Percentiles rank a stretch among this genome's conserved stretches.
These are phyloP conservation scores for Rhopalosiphum maidis DNA, from an alignment of 1,140 invertebrate species.

Conservation along the genomic window DNA sequence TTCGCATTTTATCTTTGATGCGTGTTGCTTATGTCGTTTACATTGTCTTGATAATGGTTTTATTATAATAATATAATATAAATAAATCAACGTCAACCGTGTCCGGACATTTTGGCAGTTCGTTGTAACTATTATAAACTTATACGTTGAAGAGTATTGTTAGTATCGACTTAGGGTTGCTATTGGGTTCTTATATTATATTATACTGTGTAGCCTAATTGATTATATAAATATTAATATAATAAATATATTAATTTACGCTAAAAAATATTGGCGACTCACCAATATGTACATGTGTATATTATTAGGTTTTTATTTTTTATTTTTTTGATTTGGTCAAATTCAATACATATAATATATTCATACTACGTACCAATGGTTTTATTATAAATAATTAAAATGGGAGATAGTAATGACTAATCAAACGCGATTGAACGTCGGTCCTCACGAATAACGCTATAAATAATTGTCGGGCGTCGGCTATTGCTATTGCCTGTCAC, in stretches of 20 bases:
- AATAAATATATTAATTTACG: not conserved
- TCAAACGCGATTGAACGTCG: not conserved
- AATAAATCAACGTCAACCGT: not conserved
- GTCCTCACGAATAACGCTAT: not conserved
- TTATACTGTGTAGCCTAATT: not conserved
- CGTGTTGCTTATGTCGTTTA: not conserved
- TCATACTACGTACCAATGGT: not conserved
- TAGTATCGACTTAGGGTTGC: not conserved
- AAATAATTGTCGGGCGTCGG: not conserved
- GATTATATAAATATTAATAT: too few relatives aligned
- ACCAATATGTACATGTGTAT: not conserved
- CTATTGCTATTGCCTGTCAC: too few relatives aligned
- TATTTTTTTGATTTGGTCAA: not conserved
- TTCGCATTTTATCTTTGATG: not conserved
- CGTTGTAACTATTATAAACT: not conserved
- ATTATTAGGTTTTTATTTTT: not conserved
- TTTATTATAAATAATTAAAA: not conserved
- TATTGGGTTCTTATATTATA: not conserved
- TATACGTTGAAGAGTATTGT: not conserved
- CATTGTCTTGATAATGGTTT: not conserved
- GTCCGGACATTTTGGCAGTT: not conserved
- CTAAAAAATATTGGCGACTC: not conserved
- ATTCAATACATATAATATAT: not conserved
- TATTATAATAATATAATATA: not conserved
- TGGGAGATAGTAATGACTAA: not conserved